Base-by-base conservation (phyloP, 2,113 vertebrate species). In the Synchiropus splendidus region DNA sequence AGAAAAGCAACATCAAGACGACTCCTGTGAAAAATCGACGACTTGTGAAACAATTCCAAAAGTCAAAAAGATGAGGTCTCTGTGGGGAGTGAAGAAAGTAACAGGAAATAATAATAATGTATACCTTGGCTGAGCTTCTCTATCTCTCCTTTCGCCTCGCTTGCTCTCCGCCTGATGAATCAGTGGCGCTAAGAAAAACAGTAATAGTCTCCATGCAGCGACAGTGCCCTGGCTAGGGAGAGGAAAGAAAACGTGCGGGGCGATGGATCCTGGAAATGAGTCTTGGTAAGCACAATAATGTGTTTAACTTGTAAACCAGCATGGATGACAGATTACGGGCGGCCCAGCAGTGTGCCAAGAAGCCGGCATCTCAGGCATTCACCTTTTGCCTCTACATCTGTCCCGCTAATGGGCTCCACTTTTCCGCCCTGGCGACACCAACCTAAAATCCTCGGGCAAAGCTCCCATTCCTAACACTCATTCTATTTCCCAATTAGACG, bases 1-100 rank as follows among this genome's bases (percentile, higher is more conserved):
- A 75, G 78, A 80, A 54, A 61, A 59, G 60, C 39, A 49, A 45
- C 56, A 47, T 10, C 78, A 72, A n/a, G n/a, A n/a, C n/a, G n/a
- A n/a, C n/a, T n/a, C n/a, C 83, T 78, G 81, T 84, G 85, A 83
- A 83, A 84, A 89, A 84, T n/a, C 67, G 78, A 77, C 85, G 77
- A 87, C 74, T 75, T 78, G 80, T 80, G 72, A 78, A 81, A 71
- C 78, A 79, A 63, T 79, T 57, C 39, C 14, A 46, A 16, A 37
- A 31, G 46, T 44, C 36, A 54, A 77, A 77, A 77, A 79, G 81
- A 86, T 5, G 2, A 79, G 73, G 67, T 70, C 86, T 88, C 82
- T 78, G 80, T 77, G 85, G 79, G 76, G 82, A 79, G 81, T 83
- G 64, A 68, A 77, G 79, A 82, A 86, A 84, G 81, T 84, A 84